These are phyloP conservation scores for Ameiurus melas DNA, from an alignment of 2,113 vertebrate species.

Conservation along the genomic window DNA sequence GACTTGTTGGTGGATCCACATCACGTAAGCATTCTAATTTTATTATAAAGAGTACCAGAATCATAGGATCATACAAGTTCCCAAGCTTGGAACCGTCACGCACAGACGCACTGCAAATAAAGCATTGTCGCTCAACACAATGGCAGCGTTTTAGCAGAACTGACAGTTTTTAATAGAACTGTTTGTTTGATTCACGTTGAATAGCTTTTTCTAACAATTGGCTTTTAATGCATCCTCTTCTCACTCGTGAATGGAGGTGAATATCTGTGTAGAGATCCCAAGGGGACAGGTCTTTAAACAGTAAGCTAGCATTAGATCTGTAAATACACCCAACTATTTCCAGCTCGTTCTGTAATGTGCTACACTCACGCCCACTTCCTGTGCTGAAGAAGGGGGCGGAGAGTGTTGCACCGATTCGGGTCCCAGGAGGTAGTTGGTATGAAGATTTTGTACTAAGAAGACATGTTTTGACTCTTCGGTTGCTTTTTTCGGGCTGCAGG, in stretches of 20 bases:
- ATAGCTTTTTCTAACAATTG: not conserved
- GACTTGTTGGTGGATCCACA: not conserved
- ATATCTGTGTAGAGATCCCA: not conserved
- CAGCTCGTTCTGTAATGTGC: constrained; percentile 8
- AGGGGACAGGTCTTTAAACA: constrained; percentile 39
- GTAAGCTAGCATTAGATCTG: constrained; percentile 31
- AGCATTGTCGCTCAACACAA: not conserved
- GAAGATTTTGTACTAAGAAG: constrained; percentile 43
- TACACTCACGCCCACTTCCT: constrained; percentile 51
- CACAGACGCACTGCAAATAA: not conserved
- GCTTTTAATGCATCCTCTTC: not conserved
- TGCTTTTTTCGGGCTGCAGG: constrained; percentile 44
- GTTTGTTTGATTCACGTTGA: not conserved
- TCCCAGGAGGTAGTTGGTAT: constrained; percentile 23
- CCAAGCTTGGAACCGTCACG: too few relatives aligned
- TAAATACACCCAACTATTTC: constrained; percentile 41
- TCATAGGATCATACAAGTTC: not conserved
- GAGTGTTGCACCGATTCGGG: constrained; percentile 44
- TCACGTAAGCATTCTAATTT: not conserved
- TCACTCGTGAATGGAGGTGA: not conserved
- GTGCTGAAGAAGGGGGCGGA: constrained; percentile 51
- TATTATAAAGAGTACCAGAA: not conserved
- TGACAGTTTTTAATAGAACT: not conserved
- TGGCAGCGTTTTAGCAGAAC: not conserved
- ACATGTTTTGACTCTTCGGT: constrained; percentile 60